These are phyloP conservation scores for Hypomecis punctinalis DNA, from an alignment of 2,888 invertebrate species.

Conservation along the genomic window DNA sequence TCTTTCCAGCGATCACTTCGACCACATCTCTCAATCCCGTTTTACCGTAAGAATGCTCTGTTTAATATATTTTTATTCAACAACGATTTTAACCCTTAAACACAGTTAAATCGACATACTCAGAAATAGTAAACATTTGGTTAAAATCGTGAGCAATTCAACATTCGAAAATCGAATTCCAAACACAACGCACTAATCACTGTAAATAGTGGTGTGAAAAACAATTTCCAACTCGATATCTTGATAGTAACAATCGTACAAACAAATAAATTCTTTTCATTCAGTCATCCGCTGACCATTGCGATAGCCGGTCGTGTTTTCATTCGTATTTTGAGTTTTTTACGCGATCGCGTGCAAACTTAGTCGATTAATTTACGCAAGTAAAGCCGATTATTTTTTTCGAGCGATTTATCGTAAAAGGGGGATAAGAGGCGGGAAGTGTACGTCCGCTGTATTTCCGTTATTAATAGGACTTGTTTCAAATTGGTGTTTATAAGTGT, in stretches of 20 bases:
- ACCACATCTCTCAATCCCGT: too few species aligned
- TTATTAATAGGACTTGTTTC: neutral
- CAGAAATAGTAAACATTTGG: neutral
- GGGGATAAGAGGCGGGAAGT: neutral
- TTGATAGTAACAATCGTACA: constrained; percentile 18
- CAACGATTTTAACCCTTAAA: neutral
- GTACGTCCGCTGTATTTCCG: neutral
- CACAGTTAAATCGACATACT: neutral
- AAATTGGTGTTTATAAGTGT: neutral
- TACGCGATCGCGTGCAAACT: constrained; percentile 1
- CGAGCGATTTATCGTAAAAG: too few species aligned
- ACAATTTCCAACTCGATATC: constrained; percentile 31
- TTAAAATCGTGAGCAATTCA: constrained; percentile 2
- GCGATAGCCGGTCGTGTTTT: constrained; percentile 32
- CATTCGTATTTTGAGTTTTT: neutral
- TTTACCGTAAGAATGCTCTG: too few species aligned
- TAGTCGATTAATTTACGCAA: neutral
- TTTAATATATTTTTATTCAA: neutral
- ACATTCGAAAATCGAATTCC: constrained; percentile 10
- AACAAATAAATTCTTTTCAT: constrained; percentile 25
- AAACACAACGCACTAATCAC: constrained; percentile 13
- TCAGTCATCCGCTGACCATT: constrained; percentile 47
- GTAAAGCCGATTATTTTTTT: neutral
- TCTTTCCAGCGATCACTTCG: too few species aligned
- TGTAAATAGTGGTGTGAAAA: constrained; percentile 35